Base-by-base conservation (phyloP, 1,140 invertebrate species). In the Coptotermes formosanus region DNA sequence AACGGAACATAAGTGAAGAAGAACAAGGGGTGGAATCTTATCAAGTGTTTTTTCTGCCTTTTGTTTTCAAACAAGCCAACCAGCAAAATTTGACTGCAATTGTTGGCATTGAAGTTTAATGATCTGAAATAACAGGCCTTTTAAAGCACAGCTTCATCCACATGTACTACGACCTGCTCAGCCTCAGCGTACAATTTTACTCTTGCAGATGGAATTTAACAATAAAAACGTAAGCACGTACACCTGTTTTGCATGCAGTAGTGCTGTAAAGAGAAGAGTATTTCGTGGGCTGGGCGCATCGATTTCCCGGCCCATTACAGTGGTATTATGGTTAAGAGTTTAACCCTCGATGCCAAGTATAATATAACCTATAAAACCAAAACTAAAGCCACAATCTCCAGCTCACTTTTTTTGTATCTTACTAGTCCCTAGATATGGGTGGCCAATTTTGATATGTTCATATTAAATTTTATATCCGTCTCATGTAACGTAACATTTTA, bases 251-350 rank as follows among this genome's bases (percentile, higher is more conserved):
- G n/a, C 64, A 75, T 75, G 64, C 14, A 75, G 2, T 75, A 16
- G 6, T 30, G 64, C n/a, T 14, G n/a, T 75, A 30, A 64, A 64
- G 59, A 23, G 59, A 64, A 64, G 59, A n/a, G 59, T 64, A 25
- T 1, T 75, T 14, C 25, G 25, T 9, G 64, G n/a, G 64, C 2
- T 75, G 64, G n/a, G 25, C 25, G n/a, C 64, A 75, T 75, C 64
- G 64, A 75, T 75, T 75, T 30, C 64, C 16, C 11, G n/a, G n/a
- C 64, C 25, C 64, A 75, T 75, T 75, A 75, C 64, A 75, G 64
- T 30, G n/a, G 64, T 75, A 75, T 75, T 75, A 75, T 75, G 64
- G 64, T 75, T 75, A 75, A 75, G 64, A 75, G 64, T 75, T 75
- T 75, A 75, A 25, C 64, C 64, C 64, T 75, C 25, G 25, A 75